Evolutionary conservation across 2,888 invertebrate genomes (phyloP), one percentile per base, ranked within the genome.

Genomic region (Melangyna quadrimaculata): DNA sequence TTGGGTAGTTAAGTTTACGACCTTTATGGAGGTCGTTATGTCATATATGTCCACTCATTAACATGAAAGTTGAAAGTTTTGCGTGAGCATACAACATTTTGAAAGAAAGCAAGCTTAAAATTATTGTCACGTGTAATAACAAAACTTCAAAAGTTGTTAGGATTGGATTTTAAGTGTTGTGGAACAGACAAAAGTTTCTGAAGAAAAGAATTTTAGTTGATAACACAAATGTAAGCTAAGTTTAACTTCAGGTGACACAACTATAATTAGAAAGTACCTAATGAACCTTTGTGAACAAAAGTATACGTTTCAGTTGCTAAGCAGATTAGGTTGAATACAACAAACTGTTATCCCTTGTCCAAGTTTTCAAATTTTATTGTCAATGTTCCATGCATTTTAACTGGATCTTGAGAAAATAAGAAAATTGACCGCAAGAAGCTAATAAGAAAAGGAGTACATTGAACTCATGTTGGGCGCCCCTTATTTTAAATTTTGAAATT

Each of bases 11-110:
- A 51, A 67, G 75, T 75, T 75, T 69, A 79, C 61, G 53, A 67
- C 48, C 51, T 59, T 2, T 12, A n/a, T 37, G 19, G 40, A 71
- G 67, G 71, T 84, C 71, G 71, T 84, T 65, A 72, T 84, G 53
- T 61, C 67, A 67, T 2, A 65, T 6, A 51, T 45, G 67, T 75
- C 53, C 70, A 40, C 67, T 67, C 57, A 84, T 74, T 70, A 78
- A 70, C 70, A 70, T 74, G 19, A 40, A 55, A 43, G 48, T 3
- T 67, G 48, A 40, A 29, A 43, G 29, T 14, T 67, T 48, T 51
- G 9, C 45, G 45, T 17, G 7, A 24, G 24, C 51, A 17, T n/a
- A 8, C 37, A 2, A 24, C 14, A 9, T 29, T 63, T 19, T 17
- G 27, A 8, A 1, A 27, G n/a, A 19, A 3, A 3, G 3, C 14